Base-by-base conservation (phyloP, 2,888 invertebrate species). In the Mythimna ferrago region DNA sequence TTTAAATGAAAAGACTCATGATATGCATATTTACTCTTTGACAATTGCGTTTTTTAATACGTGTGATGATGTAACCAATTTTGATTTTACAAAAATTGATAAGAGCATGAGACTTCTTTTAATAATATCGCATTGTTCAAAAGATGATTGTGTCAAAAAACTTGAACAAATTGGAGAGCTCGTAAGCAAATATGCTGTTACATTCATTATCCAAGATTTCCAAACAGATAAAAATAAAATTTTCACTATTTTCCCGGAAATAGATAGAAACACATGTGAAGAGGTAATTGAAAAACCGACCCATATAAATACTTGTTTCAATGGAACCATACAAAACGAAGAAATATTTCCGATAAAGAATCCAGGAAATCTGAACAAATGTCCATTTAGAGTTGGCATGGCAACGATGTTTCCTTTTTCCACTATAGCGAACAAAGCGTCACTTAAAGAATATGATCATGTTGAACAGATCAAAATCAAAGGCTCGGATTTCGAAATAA, bases 401-500 rank as follows among this genome's bases (percentile, higher is more conserved):
- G 89, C 89, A 16, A 72, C 87, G 5, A 48, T 91, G 6, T 92
- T 84, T 74, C 95, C 95, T 2, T 94, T 92, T 74, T 79, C 91
- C 16, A 82, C 68, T 2, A 88, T 93, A 58, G 72, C 88, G 21
- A 86, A 92, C 61, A 83, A 82, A 64, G 77, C 86, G 5, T 71
- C 66, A 2, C 79, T 92, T 1, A 86, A 88, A 71, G 87, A 87
- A n/a, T 85, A 91, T 19, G 92, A 94, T 57, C 86, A 72, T 2
- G 76, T 93, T 10, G 64, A 86, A 2, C 78, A 89, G 54, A 76
- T 84, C 0, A 66, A 81, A 51, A 76, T 83, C 0, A 64, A 80
- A 48, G 96, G 95, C 44, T 88, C 89, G 0, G 96, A 96, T 74
- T 72, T 91, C 4, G 92, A 93, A 81, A 87, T 94, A 0, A 71